Evolutionary conservation across 2,113 vertebrate genomes (phyloP).

Genomic region (Anoura caudifer): DNA sequence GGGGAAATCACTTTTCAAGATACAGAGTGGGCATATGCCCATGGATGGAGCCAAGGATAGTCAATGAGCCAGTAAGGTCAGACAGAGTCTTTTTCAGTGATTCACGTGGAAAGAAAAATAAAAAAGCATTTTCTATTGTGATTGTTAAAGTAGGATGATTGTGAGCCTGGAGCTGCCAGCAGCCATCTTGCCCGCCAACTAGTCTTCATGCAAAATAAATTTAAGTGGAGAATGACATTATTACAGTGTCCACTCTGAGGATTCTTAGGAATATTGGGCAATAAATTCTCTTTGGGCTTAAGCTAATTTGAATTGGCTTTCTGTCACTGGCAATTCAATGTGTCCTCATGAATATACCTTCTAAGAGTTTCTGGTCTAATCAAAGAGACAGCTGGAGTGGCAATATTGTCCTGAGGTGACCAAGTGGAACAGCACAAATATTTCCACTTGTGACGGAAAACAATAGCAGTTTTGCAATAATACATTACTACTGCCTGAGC

Average conservation of each 20-base stretch:
- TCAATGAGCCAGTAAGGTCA: neutral
- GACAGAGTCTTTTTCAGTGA: neutral
- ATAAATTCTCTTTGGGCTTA: conserved; percentile 40
- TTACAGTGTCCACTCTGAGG: neutral
- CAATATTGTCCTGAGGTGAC: neutral
- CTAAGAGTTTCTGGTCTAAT: neutral
- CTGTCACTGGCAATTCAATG: conserved; percentile 12
- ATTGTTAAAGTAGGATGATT: neutral
- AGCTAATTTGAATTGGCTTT: conserved; percentile 42
- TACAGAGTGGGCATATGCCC: neutral
- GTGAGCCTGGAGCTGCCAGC: neutral
- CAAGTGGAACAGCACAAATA: neutral
- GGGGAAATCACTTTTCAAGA: neutral
- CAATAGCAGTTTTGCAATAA: neutral
- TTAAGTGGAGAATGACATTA: neutral
- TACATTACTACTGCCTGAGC: neutral
- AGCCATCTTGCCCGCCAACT: neutral
- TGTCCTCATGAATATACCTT: neutral
- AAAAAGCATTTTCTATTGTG: conserved; percentile 4
- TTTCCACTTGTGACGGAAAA: neutral
- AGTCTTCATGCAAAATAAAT: neutral
- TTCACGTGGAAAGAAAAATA: neutral
- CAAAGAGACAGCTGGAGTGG: neutral
- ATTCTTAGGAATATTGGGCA: neutral
- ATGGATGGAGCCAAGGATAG: neutral